Conservation (phyloP, 2,113 vertebrate genomes). For the Alethe castanea region DNA sequence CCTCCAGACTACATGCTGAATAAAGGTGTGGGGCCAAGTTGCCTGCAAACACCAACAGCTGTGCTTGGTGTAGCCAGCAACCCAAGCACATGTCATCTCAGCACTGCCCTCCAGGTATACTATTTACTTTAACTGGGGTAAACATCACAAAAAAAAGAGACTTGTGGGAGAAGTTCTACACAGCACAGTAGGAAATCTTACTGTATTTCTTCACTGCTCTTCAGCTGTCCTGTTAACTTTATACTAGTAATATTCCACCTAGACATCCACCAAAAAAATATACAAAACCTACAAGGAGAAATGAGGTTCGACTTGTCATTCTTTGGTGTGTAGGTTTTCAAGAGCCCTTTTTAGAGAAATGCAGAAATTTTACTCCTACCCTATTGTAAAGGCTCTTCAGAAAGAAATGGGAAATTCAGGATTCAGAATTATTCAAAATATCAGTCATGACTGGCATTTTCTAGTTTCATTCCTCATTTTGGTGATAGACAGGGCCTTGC, state of each 20-base stretch:
- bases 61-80: conserved; percentile 33
- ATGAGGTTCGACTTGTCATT: neutral
- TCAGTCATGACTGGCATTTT: neutral
- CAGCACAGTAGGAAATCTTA: neutral
- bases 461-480: neutral
- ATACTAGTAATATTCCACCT: neutral
- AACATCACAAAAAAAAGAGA: neutral
- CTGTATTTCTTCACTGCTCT: neutral
- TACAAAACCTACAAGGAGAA: neutral
- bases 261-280: neutral
- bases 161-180: neutral
- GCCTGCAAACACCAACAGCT: conserved; percentile 57
- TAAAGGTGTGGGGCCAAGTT: conserved; percentile 24
- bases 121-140: neutral
- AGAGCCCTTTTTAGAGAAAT: neutral
- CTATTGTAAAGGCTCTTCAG: neutral
- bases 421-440: neutral
- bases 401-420: neutral
- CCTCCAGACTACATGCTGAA: conserved; percentile 25
- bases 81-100: neutral
- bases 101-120: neutral
- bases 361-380: neutral
- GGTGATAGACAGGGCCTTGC: neutral
- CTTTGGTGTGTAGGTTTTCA: neutral
- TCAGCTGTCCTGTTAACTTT: neutral